Percentiles rank a stretch among this genome's conserved stretches.
phyloP scores from a whole-genome alignment of 1,140 invertebrate genomes.

The Carposina sasakii region DNA sequence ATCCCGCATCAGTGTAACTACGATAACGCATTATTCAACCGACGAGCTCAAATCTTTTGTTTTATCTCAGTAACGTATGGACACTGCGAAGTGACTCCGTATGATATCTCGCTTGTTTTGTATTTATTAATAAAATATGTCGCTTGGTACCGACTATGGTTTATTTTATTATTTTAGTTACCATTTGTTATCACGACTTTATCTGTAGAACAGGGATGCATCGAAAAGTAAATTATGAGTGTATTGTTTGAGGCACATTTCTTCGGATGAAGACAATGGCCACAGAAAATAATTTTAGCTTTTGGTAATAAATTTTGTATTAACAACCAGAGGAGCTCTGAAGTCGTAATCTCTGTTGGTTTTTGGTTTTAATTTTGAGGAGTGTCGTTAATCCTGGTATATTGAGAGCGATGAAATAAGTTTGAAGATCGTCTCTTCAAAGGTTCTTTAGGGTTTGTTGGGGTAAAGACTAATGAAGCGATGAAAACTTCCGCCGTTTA shows the following conservation, averaged over 20 bases:
- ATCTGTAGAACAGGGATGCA: conserved; percentile 62
- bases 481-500: conserved; percentile 30
- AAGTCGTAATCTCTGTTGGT: background rate
- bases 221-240: conserved; percentile 69
- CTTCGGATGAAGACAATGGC: conserved; percentile 60
- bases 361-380: conserved; percentile 58
- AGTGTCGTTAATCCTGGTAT: conserved; percentile 61
- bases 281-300: conserved; percentile 56
- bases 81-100: conserved; percentile 68
- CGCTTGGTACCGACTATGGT: conserved; percentile 43
- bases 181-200: conserved; percentile 72
- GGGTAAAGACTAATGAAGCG: conserved; percentile 46
- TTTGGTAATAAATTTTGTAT: conserved; percentile 60
- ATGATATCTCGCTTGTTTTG: conserved; percentile 66
- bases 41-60: conserved; percentile 57
- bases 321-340: conserved; percentile 31
- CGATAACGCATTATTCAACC: conserved; percentile 68
- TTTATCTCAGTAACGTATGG: conserved; percentile 71
- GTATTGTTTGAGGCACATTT: conserved; percentile 62
- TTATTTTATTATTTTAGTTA: conserved; percentile 71
- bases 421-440: conserved; percentile 32
- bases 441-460: conserved; percentile 16
- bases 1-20: conserved; percentile 48
- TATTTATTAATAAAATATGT: conserved; percentile 72
- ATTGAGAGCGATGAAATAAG: conserved; percentile 54